These are phyloP conservation scores for Mizuhopecten yessoensis DNA, from an alignment of 1,140 invertebrate species.

Conservation along the genomic window DNA sequence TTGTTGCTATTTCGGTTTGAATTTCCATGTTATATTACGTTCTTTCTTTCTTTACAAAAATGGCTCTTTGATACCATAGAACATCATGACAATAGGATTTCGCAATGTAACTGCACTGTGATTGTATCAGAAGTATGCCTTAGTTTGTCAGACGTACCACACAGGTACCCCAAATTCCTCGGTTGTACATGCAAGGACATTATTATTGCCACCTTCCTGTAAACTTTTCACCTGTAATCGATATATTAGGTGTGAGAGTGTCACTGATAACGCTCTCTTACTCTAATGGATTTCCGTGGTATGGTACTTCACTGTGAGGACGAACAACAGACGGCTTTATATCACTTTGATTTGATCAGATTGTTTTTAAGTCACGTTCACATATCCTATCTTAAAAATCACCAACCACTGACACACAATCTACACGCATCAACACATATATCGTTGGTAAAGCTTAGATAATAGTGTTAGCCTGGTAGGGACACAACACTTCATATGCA, in stretches of 20 bases:
- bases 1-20: no score
- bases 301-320: not conserved
- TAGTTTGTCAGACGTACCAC: not conserved
- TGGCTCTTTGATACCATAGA: no score
- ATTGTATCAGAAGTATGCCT: not conserved
- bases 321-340: not conserved
- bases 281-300: not conserved
- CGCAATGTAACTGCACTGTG: not conserved
- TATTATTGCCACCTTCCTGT: conserved; percentile 26
- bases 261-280: not conserved
- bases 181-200: not conserved
- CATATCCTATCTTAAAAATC: not conserved
- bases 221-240: conserved; percentile 30
- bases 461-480: not conserved
- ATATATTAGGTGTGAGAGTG: conserved; percentile 26
- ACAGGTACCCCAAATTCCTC: not conserved
- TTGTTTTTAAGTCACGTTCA: not conserved
- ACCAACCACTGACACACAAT: not conserved
- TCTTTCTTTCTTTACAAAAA: no score
- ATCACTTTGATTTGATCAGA: conserved; percentile 17
- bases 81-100: not conserved
- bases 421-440: no score
- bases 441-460: not conserved
- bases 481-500: not conserved
- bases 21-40: no score